phyloP scores from a whole-genome alignment of 2,113 vertebrate genomes.

The Eidolon helvum region DNA sequence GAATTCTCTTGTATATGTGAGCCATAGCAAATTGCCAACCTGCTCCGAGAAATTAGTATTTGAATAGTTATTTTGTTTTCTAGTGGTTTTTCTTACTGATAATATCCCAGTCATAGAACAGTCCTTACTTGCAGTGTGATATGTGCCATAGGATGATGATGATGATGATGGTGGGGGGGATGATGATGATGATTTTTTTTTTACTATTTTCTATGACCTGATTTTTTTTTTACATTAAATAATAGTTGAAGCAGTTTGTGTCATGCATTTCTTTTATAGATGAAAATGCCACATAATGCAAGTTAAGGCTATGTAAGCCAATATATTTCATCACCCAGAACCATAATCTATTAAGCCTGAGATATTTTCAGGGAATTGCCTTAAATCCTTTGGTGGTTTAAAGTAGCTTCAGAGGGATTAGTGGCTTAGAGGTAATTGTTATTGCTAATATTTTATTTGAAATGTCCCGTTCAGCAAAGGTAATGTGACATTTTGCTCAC shows the following conservation, averaged over 20 bases:
- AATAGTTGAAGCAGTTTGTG: conserved; percentile 34
- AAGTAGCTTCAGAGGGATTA: conserved; percentile 81
- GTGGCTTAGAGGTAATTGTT: conserved; percentile 85
- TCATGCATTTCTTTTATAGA: conserved; percentile 65
- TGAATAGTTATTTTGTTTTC: conserved; percentile 46
- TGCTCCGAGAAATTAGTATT: not conserved
- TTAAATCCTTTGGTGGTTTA: conserved; percentile 80
- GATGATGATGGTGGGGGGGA: no score
- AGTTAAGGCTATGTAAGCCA: conserved; percentile 74
- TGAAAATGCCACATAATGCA: conserved; percentile 70
- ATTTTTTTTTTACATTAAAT: conserved; percentile 54
- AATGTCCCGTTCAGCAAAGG: conserved; percentile 80
- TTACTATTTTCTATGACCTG: conserved; percentile 7
- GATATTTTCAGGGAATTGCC: conserved; percentile 81
- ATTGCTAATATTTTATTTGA: conserved; percentile 86
- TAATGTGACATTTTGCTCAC: conserved; percentile 84
- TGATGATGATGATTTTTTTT: no score
- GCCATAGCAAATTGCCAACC: not conserved
- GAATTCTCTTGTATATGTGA: not conserved
- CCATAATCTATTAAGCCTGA: conserved; percentile 80
- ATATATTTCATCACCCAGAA: conserved; percentile 71
- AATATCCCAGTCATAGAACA: not conserved
- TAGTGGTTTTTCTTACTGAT: conserved; percentile 5
- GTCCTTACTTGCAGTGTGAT: not conserved
- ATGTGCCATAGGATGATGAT: not conserved